Evolutionary conservation across 2,888 invertebrate species (phyloP).

Genomic region (Autographa pulchrina): DNA sequence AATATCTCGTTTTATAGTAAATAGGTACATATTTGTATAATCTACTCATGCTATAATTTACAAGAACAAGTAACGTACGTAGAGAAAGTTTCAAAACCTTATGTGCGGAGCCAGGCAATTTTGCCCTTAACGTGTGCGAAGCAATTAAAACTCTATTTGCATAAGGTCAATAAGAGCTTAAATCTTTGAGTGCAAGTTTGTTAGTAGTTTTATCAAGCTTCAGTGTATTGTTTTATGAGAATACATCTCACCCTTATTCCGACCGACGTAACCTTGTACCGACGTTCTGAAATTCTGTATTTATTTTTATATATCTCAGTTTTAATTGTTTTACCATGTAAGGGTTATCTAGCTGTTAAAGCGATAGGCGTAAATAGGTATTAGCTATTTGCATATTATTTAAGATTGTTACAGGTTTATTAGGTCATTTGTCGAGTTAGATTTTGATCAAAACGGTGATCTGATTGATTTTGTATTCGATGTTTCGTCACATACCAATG

Average conservation of each 20-base stretch:
- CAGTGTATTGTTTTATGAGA: neutral
- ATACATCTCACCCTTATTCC: neutral
- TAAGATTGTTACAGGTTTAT: neutral
- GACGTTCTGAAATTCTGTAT: neutral
- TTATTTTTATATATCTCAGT: neutral
- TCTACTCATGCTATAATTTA: neutral
- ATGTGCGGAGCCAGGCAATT: neutral
- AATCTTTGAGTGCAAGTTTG: neutral
- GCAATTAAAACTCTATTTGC: neutral
- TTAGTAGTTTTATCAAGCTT: neutral
- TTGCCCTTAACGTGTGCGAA: neutral
- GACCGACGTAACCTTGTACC: slow-evolving; percentile 2
- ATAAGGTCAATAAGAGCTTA: neutral
- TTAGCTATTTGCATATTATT: neutral
- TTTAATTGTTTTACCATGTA: neutral
- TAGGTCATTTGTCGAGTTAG: neutral
- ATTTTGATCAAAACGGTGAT: neutral
- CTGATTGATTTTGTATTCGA: neutral
- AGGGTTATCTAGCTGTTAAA: neutral
- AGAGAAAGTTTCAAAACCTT: slow-evolving; percentile 1
- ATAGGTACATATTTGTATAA: neutral
- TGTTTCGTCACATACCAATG: neutral
- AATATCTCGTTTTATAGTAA: neutral
- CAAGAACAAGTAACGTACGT: neutral
- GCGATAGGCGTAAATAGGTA: neutral